A percentile compares a stretch with the other conserved stretches of the same genome.
phyloP scores from a whole-genome alignment of 2,113 vertebrate genomes.

The Silurus meridionalis region DNA sequence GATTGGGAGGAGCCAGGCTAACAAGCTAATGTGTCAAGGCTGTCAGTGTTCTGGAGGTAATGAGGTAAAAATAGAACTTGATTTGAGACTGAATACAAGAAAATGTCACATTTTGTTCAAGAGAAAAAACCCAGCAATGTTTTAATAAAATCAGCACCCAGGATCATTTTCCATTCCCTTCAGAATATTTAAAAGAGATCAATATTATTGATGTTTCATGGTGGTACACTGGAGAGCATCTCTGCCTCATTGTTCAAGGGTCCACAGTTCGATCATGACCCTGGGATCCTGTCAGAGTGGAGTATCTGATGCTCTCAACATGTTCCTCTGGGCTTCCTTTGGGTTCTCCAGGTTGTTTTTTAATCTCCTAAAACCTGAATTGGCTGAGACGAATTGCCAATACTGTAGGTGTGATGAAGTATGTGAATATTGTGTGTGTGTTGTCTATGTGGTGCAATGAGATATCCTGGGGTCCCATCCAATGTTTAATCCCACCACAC shows the following conservation, averaged over 20 bases:
- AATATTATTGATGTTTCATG: not conserved
- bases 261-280: not conserved
- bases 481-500: not conserved
- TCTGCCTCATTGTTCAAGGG: not conserved
- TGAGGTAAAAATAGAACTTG: constrained; percentile 20
- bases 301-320: not conserved
- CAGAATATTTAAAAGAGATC: not conserved
- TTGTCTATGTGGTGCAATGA: not conserved
- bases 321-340: not conserved
- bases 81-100: not conserved
- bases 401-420: not conserved
- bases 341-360: not conserved
- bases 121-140: not conserved
- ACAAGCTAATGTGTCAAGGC: constrained; percentile 13
- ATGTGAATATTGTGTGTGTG: not conserved
- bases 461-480: not conserved
- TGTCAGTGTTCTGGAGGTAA: constrained; percentile 11
- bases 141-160: not conserved
- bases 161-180: not conserved
- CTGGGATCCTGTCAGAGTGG: not conserved
- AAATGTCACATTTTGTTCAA: not conserved
- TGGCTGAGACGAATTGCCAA: not conserved
- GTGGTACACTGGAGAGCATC: not conserved
- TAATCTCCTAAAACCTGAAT: not conserved
- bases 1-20: not conserved